phyloP scores from a whole-genome alignment of 2,888 invertebrate species.

The Agrochola macilenta region DNA sequence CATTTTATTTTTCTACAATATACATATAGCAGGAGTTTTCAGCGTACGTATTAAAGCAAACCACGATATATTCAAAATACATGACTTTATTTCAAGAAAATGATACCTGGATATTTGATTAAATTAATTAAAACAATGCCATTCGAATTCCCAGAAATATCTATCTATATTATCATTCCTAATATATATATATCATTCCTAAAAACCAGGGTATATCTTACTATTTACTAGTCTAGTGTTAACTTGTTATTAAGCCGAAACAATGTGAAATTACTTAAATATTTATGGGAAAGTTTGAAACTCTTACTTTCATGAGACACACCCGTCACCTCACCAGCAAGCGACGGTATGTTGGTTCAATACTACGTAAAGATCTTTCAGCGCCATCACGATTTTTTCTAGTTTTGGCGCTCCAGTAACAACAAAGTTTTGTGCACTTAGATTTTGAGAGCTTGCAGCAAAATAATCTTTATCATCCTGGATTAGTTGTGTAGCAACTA shows the following conservation, averaged over 20 bases:
- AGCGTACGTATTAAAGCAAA: neutral
- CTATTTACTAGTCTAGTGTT: neutral
- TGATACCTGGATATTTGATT: neutral
- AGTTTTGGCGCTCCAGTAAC: neutral
- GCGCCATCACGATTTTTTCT: neutral
- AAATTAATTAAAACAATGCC: neutral
- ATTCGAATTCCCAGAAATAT: too few relatives aligned
- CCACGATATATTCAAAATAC: neutral
- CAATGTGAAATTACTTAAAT: too few relatives aligned
- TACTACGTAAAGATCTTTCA: neutral
- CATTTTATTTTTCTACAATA: too few relatives aligned
- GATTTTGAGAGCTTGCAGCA: neutral
- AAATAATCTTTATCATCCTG: neutral
- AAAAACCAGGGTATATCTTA: neutral
- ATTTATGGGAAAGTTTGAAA: too few relatives aligned
- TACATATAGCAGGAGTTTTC: too few relatives aligned
- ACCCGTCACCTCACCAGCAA: neutral
- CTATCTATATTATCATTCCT: too few relatives aligned
- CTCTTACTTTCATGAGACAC: too few relatives aligned
- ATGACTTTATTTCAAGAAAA: neutral
- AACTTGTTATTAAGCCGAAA: too few relatives aligned
- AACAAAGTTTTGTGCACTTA: slow-evolving; percentile 5
- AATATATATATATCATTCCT: too few relatives aligned
- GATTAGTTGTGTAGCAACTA: neutral
- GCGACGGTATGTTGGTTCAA: too few relatives aligned